phyloP scores from a whole-genome alignment of 2,797 vertebrate genomes.

The Megaceryle alcyon region DNA sequence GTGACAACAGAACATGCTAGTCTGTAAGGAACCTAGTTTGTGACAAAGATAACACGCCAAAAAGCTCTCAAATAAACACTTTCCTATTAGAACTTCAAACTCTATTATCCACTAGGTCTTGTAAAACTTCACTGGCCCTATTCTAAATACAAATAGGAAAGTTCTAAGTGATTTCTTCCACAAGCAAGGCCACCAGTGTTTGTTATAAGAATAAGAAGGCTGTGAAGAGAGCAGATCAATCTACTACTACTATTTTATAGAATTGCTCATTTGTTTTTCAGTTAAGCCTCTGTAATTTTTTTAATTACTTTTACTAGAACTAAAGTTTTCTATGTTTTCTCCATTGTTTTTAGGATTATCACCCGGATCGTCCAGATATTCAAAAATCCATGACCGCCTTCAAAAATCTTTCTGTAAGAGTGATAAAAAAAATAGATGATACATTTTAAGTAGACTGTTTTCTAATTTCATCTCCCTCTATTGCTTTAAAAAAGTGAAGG shows the following conservation, averaged over 20 bases:
- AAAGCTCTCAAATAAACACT: not conserved
- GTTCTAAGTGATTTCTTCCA: not conserved
- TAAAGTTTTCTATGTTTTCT: slow-evolving; percentile 15
- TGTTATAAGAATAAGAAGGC: not conserved
- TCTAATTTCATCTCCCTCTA: not conserved
- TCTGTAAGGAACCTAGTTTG: not conserved
- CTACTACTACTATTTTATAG: not conserved
- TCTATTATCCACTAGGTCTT: not conserved
- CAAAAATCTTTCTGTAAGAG: slow-evolving; percentile 93
- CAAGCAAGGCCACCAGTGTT: not conserved
- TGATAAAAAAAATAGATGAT: not conserved
- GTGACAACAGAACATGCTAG: not conserved
- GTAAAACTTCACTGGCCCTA: not conserved
- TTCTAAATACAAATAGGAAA: not conserved
- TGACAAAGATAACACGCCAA: not conserved
- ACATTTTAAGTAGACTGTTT: not conserved
- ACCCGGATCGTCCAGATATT: slow-evolving; percentile 92
- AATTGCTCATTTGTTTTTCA: not conserved
- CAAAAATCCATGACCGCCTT: slow-evolving; percentile 95
- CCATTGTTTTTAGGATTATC: slow-evolving; percentile 85
- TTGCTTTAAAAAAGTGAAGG: not conserved
- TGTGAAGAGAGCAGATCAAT: not conserved
- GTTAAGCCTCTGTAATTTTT: not conserved
- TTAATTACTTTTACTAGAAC: not conserved
- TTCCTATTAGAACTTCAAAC: not conserved